Conservation (phyloP, 2,113 vertebrate genomes). For the Synodontis membranacea region DNA sequence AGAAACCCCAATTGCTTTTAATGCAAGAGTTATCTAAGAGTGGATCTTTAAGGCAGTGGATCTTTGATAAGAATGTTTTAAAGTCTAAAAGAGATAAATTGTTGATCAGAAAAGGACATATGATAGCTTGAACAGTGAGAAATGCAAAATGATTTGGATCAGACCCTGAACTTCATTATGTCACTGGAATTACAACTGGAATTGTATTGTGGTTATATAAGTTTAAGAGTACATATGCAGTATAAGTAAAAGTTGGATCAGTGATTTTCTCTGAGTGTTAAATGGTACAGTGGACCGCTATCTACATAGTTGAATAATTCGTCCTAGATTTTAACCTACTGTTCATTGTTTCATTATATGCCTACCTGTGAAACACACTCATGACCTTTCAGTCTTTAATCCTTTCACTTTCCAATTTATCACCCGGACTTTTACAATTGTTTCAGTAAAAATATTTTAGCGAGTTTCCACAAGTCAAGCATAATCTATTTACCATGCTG, state of each 20-base stretch:
- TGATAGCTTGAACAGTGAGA: background rate
- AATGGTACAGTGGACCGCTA: background rate
- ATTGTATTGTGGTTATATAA: background rate
- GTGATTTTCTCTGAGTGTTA: background rate
- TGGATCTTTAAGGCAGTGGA: background rate
- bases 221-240: background rate
- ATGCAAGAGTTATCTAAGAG: too few relatives aligned
- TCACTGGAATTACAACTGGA: background rate
- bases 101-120: background rate
- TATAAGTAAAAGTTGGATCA: background rate
- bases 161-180: background rate
- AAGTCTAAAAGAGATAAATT: background rate
- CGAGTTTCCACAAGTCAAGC: conserved; percentile 34
- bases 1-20: background rate
- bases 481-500: conserved; percentile 44
- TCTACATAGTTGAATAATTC: background rate
- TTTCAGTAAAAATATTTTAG: conserved; percentile 1
- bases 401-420: conserved; percentile 14
- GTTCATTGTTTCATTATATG: conserved; percentile 1
- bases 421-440: conserved; percentile 21
- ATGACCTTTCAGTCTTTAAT: background rate
- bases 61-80: background rate
- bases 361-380: background rate
- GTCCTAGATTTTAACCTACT: background rate
- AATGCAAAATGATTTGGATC: background rate